These are phyloP conservation scores for Scaptomyza tumidula DNA, from an alignment of 2,888 invertebrate genomes.

Conservation along the genomic window DNA sequence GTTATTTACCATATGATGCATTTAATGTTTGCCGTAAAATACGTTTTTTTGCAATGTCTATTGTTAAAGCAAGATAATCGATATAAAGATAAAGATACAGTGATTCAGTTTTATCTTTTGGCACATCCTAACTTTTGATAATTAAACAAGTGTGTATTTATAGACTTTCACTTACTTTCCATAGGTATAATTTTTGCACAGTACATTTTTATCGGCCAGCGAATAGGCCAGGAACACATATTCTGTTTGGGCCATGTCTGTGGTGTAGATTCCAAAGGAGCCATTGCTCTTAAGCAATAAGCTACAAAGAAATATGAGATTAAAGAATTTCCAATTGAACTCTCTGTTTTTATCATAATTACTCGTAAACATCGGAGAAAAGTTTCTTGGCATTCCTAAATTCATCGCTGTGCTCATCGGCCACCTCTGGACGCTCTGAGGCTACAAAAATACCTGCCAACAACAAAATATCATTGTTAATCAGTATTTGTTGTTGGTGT, in stretches of 20 bases:
- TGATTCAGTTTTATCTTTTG: slow-evolving; percentile 27
- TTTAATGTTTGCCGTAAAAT: slow-evolving; percentile 83
- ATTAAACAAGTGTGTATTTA: slow-evolving; percentile 13
- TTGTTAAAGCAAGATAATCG: slow-evolving; percentile 52
- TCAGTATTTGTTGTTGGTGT: not conserved
- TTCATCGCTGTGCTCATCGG: slow-evolving; percentile 73
- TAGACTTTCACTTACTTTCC: slow-evolving; percentile 73
- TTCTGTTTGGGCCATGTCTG: slow-evolving; percentile 71
- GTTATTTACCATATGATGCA: slow-evolving; percentile 83
- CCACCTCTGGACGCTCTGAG: slow-evolving; percentile 88
- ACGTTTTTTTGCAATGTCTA: slow-evolving; percentile 83
- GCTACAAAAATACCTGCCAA: slow-evolving; percentile 89
- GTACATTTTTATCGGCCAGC: slow-evolving; percentile 59
- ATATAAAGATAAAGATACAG: slow-evolving; percentile 63
- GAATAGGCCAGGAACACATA: slow-evolving; percentile 80
- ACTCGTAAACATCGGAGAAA: slow-evolving; percentile 78
- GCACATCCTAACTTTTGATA: slow-evolving; percentile 27
- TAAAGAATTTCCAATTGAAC: not conserved
- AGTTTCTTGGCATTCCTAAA: slow-evolving; percentile 76
- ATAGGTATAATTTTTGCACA: slow-evolving; percentile 78
- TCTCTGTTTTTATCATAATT: slow-evolving; percentile 15
- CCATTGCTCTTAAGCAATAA: slow-evolving; percentile 73
- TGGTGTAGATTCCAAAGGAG: slow-evolving; percentile 72
- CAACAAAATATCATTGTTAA: slow-evolving; percentile 43
- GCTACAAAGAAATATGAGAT: slow-evolving; percentile 37